A percentile compares a stretch with the other conserved stretches of the same genome.
Conservation (phyloP, 2,113 vertebrate species). For the Camelus bactrianus region DNA sequence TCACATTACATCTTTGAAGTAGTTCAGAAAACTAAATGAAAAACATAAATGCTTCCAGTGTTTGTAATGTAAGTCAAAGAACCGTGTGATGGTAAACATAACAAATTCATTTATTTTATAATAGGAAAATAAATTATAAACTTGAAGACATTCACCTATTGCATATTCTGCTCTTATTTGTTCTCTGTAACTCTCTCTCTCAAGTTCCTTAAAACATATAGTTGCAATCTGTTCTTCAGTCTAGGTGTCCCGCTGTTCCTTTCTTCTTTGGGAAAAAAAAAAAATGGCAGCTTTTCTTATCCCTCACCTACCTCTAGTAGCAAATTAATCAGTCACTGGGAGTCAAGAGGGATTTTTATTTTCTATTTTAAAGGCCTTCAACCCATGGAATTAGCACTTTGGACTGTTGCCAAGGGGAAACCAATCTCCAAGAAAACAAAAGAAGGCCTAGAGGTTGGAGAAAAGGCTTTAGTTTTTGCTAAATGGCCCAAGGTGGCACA, state of each 20-base stretch:
- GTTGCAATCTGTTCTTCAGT: neutral
- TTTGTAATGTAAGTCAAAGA: neutral
- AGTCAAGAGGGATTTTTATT: conserved; percentile 79
- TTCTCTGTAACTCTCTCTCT: neutral
- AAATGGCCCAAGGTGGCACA: conserved; percentile 70
- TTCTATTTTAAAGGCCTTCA: conserved; percentile 79
- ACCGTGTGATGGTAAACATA: neutral
- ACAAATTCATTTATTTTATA: neutral
- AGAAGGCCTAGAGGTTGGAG: conserved; percentile 60
- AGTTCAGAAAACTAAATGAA: neutral
- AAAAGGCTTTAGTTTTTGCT: conserved; percentile 61
- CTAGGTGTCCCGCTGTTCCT: neutral
- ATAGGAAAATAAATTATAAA: conserved; percentile 31
- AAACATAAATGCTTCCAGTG: neutral
- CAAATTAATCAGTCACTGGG: conserved; percentile 78
- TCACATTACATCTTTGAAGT: neutral
- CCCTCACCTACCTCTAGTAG: conserved; percentile 5
- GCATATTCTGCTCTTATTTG: neutral
- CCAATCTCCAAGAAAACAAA: conserved; percentile 70
- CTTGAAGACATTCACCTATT: neutral
- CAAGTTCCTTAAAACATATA: conserved; percentile 38
- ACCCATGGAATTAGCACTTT: conserved; percentile 78
- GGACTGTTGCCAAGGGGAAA: conserved; percentile 74
- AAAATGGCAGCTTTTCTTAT: conserved; percentile 36
- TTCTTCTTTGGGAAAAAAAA: conserved; percentile 16